These are phyloP conservation scores for Camelus dromedarius DNA, from an alignment of 2,113 vertebrate species.

Conservation along the genomic window DNA sequence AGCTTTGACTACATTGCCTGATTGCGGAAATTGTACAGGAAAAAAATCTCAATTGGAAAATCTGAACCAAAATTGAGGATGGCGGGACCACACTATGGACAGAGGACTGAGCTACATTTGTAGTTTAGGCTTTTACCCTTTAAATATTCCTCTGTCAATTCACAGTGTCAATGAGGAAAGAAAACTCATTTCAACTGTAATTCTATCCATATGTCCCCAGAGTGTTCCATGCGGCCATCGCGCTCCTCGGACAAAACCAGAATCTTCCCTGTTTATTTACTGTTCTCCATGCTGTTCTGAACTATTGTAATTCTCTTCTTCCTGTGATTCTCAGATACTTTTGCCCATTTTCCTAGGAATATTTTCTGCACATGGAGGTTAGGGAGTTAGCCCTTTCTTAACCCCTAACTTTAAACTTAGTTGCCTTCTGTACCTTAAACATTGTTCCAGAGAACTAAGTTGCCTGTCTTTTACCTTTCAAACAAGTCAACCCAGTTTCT, in stretches of 20 bases:
- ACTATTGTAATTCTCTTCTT: constrained; percentile 26
- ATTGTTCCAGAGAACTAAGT: neutral
- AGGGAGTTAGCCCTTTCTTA: neutral
- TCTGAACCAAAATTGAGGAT: neutral
- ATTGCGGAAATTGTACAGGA: neutral
- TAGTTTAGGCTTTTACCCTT: neutral
- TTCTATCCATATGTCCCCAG: neutral
- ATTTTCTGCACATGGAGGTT: neutral
- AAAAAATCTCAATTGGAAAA: neutral
- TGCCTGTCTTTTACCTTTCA: constrained; percentile 1
- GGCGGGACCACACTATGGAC: neutral
- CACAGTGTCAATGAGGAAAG: neutral
- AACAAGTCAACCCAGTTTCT: constrained; percentile 34
- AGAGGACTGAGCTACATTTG: neutral
- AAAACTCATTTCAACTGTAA: neutral
- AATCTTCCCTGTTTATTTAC: neutral
- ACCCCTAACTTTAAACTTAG: neutral
- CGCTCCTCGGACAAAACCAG: neutral
- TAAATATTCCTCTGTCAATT: neutral
- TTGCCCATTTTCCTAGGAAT: neutral
- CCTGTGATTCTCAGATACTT: neutral
- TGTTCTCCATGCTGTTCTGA: neutral
- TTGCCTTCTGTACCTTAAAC: neutral
- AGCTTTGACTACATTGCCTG: neutral
- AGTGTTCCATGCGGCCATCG: neutral